Conservation (phyloP, 2,113 vertebrate genomes). For the Fulmarus glacialis region DNA sequence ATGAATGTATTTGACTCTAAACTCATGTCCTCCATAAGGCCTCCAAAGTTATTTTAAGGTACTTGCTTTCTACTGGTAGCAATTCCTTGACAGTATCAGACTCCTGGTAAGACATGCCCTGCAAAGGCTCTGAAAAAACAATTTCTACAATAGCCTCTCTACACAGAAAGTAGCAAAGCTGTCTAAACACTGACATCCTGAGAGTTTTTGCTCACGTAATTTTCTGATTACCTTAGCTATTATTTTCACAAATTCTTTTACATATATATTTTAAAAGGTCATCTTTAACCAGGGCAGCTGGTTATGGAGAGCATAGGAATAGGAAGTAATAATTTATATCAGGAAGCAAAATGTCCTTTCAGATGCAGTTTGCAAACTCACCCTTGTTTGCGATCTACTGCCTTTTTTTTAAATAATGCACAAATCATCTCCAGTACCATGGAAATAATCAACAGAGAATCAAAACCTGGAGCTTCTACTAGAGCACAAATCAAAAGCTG, state of each 20-base stretch:
- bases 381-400: constrained; percentile 64
- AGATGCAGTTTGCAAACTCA: constrained; percentile 74
- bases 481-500: constrained; percentile 82
- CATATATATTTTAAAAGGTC: not conserved
- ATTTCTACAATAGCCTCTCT: not conserved
- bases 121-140: not conserved
- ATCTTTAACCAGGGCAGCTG: not conserved
- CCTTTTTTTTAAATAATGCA: constrained; percentile 75
- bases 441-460: constrained; percentile 84
- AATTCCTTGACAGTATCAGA: not conserved
- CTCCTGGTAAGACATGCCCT: not conserved
- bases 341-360: constrained; percentile 63
- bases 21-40: not conserved
- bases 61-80: not conserved
- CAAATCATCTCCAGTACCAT: constrained; percentile 78
- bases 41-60: not conserved
- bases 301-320: not conserved
- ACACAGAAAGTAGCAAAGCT: not conserved
- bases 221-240: not conserved
- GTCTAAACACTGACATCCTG: not conserved
- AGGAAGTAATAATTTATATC: not conserved
- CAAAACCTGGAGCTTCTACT: constrained; percentile 80
- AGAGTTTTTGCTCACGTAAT: not conserved
- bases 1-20: not conserved
- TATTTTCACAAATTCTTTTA: not conserved